These are phyloP conservation scores for Drosophila parabipectinata DNA, from an alignment of 1,140 invertebrate species.

Conservation along the genomic window DNA sequence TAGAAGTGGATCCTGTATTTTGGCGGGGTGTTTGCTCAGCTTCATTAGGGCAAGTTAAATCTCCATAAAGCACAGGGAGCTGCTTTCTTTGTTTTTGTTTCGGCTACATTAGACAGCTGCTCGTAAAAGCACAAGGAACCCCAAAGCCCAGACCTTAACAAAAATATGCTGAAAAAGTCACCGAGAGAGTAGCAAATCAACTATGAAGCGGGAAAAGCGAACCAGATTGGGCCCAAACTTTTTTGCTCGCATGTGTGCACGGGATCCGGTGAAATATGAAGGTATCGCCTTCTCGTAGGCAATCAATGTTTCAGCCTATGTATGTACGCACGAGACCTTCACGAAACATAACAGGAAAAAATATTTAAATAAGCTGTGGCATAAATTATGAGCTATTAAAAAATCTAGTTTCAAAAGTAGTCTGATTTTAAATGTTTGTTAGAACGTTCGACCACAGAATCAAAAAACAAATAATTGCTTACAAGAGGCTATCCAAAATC, in stretches of 20 bases:
- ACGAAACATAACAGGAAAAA: not conserved
- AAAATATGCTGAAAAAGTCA: slow-evolving; percentile 20
- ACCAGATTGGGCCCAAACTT: slow-evolving; percentile 46
- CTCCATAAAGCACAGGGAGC: slow-evolving; percentile 74
- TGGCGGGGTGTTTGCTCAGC: slow-evolving; percentile 22
- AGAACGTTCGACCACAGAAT: too few species aligned
- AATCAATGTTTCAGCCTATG: slow-evolving; percentile 50
- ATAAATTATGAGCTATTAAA: not conserved
- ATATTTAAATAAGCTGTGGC: not conserved
- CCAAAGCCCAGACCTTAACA: not conserved
- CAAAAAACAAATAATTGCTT: too few species aligned
- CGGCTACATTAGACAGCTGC: slow-evolving; percentile 59
- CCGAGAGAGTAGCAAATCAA: slow-evolving; percentile 64
- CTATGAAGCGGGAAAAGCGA: slow-evolving; percentile 35
- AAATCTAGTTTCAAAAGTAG: too few species aligned
- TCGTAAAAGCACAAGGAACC: slow-evolving; percentile 51
- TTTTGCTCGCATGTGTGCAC: slow-evolving; percentile 43
- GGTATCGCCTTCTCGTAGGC: slow-evolving; percentile 57
- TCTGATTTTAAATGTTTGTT: too few species aligned
- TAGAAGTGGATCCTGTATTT: slow-evolving; percentile 4
- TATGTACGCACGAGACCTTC: slow-evolving; percentile 8
- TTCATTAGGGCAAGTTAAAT: slow-evolving; percentile 78
- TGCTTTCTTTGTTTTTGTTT: slow-evolving; percentile 26
- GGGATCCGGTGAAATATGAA: slow-evolving; percentile 55
- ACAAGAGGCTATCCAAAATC: too few species aligned